Conservation (phyloP, 92 coral and sea anemone species). For the Pocillopora meandrina region DNA sequence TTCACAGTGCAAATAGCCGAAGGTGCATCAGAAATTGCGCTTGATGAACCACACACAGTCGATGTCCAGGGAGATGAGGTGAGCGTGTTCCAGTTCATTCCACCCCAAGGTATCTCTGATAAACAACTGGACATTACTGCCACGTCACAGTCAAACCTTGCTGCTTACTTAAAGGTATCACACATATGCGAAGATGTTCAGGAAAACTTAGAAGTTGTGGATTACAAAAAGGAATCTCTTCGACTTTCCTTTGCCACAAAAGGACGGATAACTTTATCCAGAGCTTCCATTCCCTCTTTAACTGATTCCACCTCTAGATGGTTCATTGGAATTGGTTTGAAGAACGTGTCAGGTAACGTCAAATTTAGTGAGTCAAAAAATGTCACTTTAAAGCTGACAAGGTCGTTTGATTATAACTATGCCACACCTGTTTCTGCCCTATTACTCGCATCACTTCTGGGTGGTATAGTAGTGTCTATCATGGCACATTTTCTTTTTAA, state of each 20-base stretch:
- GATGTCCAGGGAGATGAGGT: neutral
- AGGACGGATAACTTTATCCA: slow-evolving; percentile 16
- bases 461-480: neutral
- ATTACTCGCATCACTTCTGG: neutral
- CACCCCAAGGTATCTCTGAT: slow-evolving; percentile 11
- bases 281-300: slow-evolving; percentile 8
- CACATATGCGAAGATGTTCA: neutral
- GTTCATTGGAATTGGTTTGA: slow-evolving; percentile 19
- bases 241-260: slow-evolving; percentile 44
- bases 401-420: neutral
- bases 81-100: slow-evolving; percentile 37
- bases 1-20: neutral
- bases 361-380: neutral
- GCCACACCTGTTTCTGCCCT: neutral
- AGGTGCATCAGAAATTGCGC: neutral
- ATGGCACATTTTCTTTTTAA: neutral
- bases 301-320: neutral
- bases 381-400: neutral
- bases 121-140: slow-evolving; percentile 20
- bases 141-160: neutral
- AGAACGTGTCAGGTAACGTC: neutral
- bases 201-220: slow-evolving; percentile 15
- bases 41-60: neutral
- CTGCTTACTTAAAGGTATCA: slow-evolving; percentile 26
- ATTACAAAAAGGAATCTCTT: slow-evolving; percentile 33